Evolutionary conservation across 2,113 vertebrate genomes (phyloP), one percentile per base, ranked within the genome.

Genomic region (Otocyon megalotis): DNA sequence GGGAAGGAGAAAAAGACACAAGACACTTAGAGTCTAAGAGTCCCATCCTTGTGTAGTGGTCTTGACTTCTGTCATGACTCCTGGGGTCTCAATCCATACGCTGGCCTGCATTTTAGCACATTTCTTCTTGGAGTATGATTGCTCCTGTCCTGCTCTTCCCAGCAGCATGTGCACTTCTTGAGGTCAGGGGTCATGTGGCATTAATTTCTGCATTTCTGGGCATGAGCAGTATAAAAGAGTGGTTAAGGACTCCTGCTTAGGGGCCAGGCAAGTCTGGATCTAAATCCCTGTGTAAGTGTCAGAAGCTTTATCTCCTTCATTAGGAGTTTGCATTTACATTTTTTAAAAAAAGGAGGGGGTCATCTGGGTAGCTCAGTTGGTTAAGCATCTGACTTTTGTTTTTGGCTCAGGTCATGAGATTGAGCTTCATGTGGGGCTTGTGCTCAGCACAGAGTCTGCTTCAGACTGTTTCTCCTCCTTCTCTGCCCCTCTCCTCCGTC

Each of bases 1-100:
- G 50, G 37, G 19, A 60, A 71, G 53, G 62, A 88, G 62, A 79
- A 28, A 30, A 17, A 65, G 19, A 43, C 12, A 3, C 2, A 56
- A 65, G 83, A 35, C 14, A 20, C 24, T 43, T 76, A 43, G 1
- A 37, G 24, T 88, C 80, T 19, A 20, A 10, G 63, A 69, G 65
- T 28, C 20, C 1, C 6, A 8, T 58, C 43, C 32, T 82, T 48
- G 43, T 76, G 54, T 17, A 37, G n/a, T 22, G 50, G 48, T 77
- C 12, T 32, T 67, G 89, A 58, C 8, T 48, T 43, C 30, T 32
- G 2, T 48, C 15, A 43, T 67, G 32, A 19, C 37, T 90, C 13
- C 58, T 8, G 48, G 26, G 32, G 3, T 2, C 13, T 24, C 24
- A 2, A 19, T 7, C 54, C 24, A 0, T 22, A 17, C n/a, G 7